phyloP scores from a whole-genome alignment of 2,888 invertebrate species.

The Hyposoter dolosus region DNA sequence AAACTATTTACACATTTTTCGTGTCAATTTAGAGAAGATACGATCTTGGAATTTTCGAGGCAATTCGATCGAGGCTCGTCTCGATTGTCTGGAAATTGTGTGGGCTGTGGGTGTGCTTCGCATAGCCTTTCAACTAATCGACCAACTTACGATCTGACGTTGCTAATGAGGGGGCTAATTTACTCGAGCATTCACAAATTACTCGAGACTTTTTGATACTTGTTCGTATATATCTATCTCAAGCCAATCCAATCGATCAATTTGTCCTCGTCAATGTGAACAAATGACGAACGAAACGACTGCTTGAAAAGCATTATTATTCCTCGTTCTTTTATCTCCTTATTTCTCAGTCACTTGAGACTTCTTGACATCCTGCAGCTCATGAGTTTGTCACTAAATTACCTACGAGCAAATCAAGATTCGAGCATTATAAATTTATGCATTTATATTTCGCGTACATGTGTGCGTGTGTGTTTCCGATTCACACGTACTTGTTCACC shows the following conservation, averaged over 20 bases:
- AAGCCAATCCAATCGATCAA: slow-evolving; percentile 53
- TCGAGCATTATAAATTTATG: slow-evolving; percentile 9
- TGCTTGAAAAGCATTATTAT: slow-evolving; percentile 16
- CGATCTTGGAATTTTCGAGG: slow-evolving; percentile 15
- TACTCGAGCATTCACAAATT: slow-evolving; percentile 61
- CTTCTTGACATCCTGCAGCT: slow-evolving; percentile 49
- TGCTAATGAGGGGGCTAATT: slow-evolving; percentile 38
- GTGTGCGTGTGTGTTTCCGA: slow-evolving; percentile 51
- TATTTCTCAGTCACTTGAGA: slow-evolving; percentile 33
- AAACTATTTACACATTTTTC: slow-evolving; percentile 5
- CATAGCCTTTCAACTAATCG: slow-evolving; percentile 29
- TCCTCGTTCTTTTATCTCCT: slow-evolving; percentile 25
- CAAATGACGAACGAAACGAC: not conserved
- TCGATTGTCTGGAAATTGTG: slow-evolving; percentile 38
- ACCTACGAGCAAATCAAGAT: slow-evolving; percentile 19
- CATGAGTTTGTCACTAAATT: slow-evolving; percentile 29
- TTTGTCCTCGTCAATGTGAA: slow-evolving; percentile 59
- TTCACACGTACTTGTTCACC: slow-evolving; percentile 77
- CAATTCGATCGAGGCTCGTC: slow-evolving; percentile 11
- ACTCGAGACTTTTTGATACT: slow-evolving; percentile 47
- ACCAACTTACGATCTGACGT: slow-evolving; percentile 18
- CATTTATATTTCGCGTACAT: not conserved
- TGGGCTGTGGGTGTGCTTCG: slow-evolving; percentile 22
- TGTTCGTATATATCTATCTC: slow-evolving; percentile 9
- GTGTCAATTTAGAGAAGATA: slow-evolving; percentile 11